Conservation (phyloP, 2,888 invertebrate species). For the Polymixis lichenea region DNA sequence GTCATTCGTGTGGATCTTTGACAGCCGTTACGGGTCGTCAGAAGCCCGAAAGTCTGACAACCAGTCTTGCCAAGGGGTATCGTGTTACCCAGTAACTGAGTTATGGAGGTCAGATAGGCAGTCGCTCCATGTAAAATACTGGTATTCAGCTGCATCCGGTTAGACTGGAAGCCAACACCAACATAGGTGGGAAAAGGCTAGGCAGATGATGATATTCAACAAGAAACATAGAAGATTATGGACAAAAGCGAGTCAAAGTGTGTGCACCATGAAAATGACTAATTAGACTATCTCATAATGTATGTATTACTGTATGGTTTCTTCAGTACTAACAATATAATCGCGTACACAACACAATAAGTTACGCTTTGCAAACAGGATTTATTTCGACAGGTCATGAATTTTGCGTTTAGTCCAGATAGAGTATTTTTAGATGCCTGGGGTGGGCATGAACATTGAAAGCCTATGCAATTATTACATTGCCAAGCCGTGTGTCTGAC, state of each 20-base stretch:
- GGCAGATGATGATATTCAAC: too few relatives aligned
- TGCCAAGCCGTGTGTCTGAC: background rate
- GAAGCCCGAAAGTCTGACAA: too few relatives aligned
- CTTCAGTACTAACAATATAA: conserved; percentile 8
- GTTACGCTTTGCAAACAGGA: background rate
- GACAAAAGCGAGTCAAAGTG: background rate
- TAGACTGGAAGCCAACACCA: too few relatives aligned
- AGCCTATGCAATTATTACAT: background rate
- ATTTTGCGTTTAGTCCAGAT: background rate
- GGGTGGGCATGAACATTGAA: background rate
- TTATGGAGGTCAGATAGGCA: too few relatives aligned
- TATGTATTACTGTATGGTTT: conserved; percentile 30
- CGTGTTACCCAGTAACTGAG: too few relatives aligned
- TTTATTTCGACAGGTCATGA: conserved; percentile 3
- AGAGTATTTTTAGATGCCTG: background rate
- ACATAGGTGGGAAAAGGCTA: too few relatives aligned
- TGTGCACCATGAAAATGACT: conserved; percentile 16
- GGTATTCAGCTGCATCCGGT: too few relatives aligned
- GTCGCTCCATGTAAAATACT: too few relatives aligned
- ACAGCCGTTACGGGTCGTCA: too few relatives aligned
- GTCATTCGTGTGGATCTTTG: too few relatives aligned
- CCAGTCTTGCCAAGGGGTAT: too few relatives aligned
- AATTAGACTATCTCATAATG: conserved; percentile 20
- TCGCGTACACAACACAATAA: background rate
- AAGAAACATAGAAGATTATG: background rate